phyloP scores from a whole-genome alignment of 2,113 vertebrate genomes.

The Cephalopterus ornatus region DNA sequence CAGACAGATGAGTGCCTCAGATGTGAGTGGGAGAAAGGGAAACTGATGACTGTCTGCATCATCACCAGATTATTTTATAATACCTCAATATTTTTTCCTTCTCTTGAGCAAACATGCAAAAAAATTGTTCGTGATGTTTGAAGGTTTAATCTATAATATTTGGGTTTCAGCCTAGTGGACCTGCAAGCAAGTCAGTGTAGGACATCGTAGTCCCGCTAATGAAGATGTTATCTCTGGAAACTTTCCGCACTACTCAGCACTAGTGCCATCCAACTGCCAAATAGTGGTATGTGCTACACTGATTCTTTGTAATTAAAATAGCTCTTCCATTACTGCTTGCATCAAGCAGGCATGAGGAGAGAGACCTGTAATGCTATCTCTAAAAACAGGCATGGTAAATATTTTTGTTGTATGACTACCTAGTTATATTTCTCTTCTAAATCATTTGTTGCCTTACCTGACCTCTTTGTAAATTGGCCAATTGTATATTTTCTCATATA shows the following conservation, averaged over 20 bases:
- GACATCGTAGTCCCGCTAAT: background rate
- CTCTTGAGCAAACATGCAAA: background rate
- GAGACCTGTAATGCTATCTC: background rate
- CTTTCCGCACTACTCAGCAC: constrained; percentile 1
- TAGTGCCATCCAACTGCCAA: constrained; percentile 3
- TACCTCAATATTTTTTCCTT: background rate
- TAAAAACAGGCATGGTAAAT: constrained; percentile 16
- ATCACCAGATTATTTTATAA: background rate
- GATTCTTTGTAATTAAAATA: constrained; percentile 61
- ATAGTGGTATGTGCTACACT: background rate
- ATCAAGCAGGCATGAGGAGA: background rate
- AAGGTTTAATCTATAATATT: background rate
- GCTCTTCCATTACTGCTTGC: constrained; percentile 52
- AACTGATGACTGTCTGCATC: background rate
- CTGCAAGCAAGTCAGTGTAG: background rate
- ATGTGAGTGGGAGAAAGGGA: background rate
- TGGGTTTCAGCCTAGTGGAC: background rate
- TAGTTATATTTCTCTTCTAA: background rate
- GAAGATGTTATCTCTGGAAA: constrained; percentile 11
- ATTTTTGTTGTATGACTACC: constrained; percentile 19
- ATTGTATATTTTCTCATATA: background rate
- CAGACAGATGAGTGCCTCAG: background rate
- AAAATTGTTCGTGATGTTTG: background rate
- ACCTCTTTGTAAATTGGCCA: background rate
- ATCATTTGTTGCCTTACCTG: background rate